Conservation (phyloP, 2,797 vertebrate species). For the Tolypeutes matacus region DNA sequence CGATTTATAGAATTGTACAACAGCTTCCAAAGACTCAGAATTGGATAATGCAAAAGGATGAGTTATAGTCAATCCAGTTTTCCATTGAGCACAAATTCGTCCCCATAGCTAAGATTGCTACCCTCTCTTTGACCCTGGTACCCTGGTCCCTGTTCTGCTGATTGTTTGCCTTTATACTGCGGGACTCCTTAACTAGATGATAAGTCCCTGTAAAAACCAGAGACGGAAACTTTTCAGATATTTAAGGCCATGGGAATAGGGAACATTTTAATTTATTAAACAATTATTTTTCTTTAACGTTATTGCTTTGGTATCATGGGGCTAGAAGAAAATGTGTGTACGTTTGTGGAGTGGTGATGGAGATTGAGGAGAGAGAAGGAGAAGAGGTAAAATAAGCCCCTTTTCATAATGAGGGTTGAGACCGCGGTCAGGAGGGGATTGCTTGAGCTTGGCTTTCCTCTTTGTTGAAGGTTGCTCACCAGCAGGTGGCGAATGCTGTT, state of each 20-base stretch:
- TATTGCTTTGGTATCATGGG: not conserved
- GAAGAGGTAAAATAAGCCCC: not conserved
- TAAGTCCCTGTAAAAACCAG: not conserved
- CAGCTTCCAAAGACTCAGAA: not conserved
- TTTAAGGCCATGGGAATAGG: not conserved
- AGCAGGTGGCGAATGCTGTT: not conserved
- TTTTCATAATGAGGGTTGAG: not conserved
- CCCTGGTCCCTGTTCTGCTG: not conserved
- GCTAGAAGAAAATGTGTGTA: not conserved
- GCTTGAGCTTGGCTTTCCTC: not conserved
- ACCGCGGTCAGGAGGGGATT: not conserved
- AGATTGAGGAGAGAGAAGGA: not conserved
- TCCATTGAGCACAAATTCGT: not conserved
- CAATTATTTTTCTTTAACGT: not conserved
- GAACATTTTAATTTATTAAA: conserved; percentile 48
- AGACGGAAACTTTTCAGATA: conserved; percentile 24
- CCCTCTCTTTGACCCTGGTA: not conserved
- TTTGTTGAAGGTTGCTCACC: not conserved
- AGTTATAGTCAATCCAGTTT: not conserved
- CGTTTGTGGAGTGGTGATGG: not conserved
- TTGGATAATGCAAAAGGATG: not conserved
- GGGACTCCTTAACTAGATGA: conserved; percentile 10
- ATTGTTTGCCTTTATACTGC: not conserved
- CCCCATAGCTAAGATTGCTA: not conserved
- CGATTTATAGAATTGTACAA: not conserved